Evolutionary conservation across 1,140 invertebrate genomes (phyloP), one percentile per base, ranked within the genome.

Genomic region (Neodiprion pinetum): DNA sequence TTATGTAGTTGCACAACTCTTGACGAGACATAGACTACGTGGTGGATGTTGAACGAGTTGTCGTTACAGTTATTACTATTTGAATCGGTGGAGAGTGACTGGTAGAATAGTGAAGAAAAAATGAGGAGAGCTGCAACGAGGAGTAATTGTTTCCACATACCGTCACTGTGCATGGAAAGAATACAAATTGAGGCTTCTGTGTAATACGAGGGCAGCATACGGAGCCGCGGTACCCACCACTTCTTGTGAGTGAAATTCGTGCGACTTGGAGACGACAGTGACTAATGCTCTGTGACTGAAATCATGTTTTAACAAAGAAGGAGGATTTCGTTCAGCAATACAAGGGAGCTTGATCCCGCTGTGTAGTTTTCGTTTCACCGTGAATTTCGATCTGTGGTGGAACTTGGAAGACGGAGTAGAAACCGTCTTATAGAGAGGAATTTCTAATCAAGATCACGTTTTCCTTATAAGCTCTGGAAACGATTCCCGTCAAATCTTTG

Each of bases 391-490:
- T 17, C 53, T 61, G n/a, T 5, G n/a, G 53, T 61, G 9, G 11
- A 61, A 4, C 0, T 1, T 40, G 28, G 28, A 40, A 40, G 28
- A 40, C 2, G 28, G 28, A 40, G 28, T 5, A 40, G 28, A 5
- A 12, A 61, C 53, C 53, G n/a, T 40, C 28, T 40, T 40, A 40
- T 40, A 40, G 28, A 7, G n/a, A 12, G 5, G 8, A 61, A 8
- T 17, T 17, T 61, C 53, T 61, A 61, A 61, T 61, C 53, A 61
- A 61, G 53, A 61, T 61, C 53, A 61, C 53, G 53, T 61, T 61
- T 61, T 17, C 2, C 53, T 61, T 61, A 61, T 17, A 17, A 40
- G 28, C 28, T 5, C 28, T 5, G 28, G 2, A 40, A 40, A 40
- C 28, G 2, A 5, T 40, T 40, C 28, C 2, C 4, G 2, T 40